A percentile compares a stretch with the other conserved stretches of the same genome.
Conservation (phyloP, 2,888 invertebrate genomes). For the Autographa gamma region DNA sequence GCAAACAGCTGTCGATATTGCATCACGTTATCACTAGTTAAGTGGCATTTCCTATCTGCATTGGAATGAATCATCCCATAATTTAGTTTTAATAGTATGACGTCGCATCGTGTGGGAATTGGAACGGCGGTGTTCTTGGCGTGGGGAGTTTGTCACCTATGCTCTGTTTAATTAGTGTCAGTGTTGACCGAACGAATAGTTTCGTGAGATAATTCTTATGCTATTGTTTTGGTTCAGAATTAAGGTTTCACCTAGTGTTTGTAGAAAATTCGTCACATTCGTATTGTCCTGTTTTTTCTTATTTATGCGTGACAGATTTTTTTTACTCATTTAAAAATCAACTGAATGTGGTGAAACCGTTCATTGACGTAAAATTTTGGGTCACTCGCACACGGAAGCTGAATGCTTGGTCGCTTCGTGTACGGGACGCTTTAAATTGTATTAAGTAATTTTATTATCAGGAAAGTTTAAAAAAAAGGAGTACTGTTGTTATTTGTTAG, state of each 20-base stretch:
- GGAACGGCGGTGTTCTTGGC: conserved; percentile 12
- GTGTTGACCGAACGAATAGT: conserved; percentile 1
- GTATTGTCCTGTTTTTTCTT: not conserved
- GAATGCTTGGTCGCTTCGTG: no score
- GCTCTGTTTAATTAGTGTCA: conserved; percentile 26
- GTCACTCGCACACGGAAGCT: no score
- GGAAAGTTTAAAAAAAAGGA: not conserved
- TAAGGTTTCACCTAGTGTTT: not conserved
- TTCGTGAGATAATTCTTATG: not conserved
- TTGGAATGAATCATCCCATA: conserved; percentile 7
- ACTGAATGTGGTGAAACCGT: not conserved
- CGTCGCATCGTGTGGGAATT: conserved; percentile 25
- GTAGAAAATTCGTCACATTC: not conserved
- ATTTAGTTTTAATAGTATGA: conserved; percentile 12
- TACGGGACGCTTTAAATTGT: no score
- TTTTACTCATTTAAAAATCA: no score
- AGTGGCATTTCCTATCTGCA: conserved; percentile 19
- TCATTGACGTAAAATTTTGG: no score
- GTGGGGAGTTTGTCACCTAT: conserved; percentile 25
- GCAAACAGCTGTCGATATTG: conserved; percentile 15
- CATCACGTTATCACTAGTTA: conserved; percentile 17
- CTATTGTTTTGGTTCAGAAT: not conserved
- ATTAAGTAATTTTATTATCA: no score
- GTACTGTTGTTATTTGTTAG: not conserved
- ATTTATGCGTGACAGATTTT: no score